A percentile compares a stretch with the other conserved stretches of the same genome.
Evolutionary conservation across 1,140 invertebrate genomes (phyloP).

Genomic region (Drepana arcuata): DNA sequence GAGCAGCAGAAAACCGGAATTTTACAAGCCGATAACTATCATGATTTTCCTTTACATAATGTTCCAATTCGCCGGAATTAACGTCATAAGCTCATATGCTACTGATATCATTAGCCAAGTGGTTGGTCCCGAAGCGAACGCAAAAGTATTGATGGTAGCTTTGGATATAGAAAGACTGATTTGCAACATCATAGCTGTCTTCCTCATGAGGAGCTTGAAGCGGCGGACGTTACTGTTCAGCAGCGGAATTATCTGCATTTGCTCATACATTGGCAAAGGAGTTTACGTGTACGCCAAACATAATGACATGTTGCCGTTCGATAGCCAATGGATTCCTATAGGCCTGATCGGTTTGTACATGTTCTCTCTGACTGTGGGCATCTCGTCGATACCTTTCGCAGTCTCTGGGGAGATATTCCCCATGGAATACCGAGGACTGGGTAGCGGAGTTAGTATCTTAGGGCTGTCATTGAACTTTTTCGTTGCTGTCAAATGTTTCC

Average conservation of each 20-base stretch:
- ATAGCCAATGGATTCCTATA: conserved; percentile 46
- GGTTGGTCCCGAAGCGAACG: conserved; percentile 44
- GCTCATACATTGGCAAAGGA: conserved; percentile 42
- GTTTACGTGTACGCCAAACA: conserved; percentile 42
- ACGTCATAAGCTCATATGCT: conserved; percentile 56
- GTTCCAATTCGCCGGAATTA: conserved; percentile 63
- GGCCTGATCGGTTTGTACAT: conserved; percentile 47
- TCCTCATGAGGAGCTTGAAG: conserved; percentile 48
- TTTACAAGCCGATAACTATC: conserved; percentile 57
- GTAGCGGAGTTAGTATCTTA: conserved; percentile 46
- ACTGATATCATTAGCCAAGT: conserved; percentile 52
- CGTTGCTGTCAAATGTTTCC: conserved; percentile 52
- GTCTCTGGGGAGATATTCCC: conserved; percentile 61
- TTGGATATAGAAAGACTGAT: conserved; percentile 50
- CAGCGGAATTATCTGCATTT: conserved; percentile 39
- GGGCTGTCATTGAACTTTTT: conserved; percentile 52
- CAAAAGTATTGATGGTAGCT: conserved; percentile 48
- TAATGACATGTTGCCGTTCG: conserved; percentile 25
- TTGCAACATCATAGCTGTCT: conserved; percentile 55
- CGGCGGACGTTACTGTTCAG: conserved; percentile 47
- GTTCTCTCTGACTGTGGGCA: conserved; percentile 55
- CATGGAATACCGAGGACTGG: conserved; percentile 52
- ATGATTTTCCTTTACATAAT: conserved; percentile 53
- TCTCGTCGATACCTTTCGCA: conserved; percentile 54
- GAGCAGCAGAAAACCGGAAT: conserved; percentile 50